These are phyloP conservation scores for Halesus radiatus DNA, from an alignment of 1,140 invertebrate genomes.

Conservation along the genomic window DNA sequence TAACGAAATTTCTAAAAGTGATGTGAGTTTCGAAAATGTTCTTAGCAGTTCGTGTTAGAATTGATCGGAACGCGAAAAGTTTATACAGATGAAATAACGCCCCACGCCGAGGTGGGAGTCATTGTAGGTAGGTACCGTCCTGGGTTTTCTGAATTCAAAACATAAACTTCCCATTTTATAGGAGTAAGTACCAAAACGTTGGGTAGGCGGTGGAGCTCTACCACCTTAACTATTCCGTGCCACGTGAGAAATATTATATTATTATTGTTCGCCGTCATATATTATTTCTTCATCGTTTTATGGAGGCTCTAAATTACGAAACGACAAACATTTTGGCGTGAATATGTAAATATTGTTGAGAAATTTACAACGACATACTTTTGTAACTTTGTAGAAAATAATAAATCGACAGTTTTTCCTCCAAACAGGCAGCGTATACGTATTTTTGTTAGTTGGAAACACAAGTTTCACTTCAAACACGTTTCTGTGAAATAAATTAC, in stretches of 20 bases:
- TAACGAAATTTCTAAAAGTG: too few species aligned
- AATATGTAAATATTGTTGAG: too few species aligned
- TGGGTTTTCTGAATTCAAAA: conserved; percentile 55
- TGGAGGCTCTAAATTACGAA: too few species aligned
- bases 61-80: conserved; percentile 23
- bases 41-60: conserved; percentile 2
- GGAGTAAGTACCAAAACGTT: conserved; percentile 53
- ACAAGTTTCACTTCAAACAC: too few species aligned
- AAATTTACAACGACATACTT: too few species aligned
- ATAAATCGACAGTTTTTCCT: too few species aligned
- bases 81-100: conserved; percentile 32
- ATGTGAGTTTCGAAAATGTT: too few species aligned
- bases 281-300: neutral
- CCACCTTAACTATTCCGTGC: conserved; percentile 13
- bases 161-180: conserved; percentile 58
- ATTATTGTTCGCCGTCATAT: neutral
- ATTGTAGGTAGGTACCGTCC: conserved; percentile 21
- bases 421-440: too few species aligned
- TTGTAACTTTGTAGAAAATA: too few species aligned
- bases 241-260: neutral
- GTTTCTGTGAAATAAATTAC: too few species aligned
- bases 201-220: conserved; percentile 16
- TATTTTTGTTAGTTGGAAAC: too few species aligned
- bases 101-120: conserved; percentile 24
- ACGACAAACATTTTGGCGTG: too few species aligned